Evolutionary conservation across 2,113 vertebrate genomes (phyloP).

Genomic region (Callipepla squamata): DNA sequence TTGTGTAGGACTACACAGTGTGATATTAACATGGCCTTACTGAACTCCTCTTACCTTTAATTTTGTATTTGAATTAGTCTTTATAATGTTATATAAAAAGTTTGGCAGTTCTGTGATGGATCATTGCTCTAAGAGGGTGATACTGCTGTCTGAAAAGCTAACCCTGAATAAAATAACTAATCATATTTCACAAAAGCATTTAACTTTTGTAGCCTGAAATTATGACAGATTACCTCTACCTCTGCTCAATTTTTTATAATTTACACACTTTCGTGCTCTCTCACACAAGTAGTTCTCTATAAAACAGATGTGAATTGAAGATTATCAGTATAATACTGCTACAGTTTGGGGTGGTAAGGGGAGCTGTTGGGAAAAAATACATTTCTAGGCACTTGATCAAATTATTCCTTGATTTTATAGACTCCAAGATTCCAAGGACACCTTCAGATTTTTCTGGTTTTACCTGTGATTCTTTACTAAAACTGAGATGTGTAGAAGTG

Average conservation of each 20-base stretch:
- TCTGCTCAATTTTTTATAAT: background rate
- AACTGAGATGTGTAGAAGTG: background rate
- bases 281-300: background rate
- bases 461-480: background rate
- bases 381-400: background rate
- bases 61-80: background rate
- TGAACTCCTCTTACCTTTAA: background rate
- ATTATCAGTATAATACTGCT: background rate
- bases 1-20: background rate
- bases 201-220: background rate
- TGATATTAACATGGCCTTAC: background rate
- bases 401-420: background rate
- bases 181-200: background rate
- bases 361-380: no score
- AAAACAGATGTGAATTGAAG: background rate
- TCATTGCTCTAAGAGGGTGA: accelerated
- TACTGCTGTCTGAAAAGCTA: background rate
- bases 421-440: background rate
- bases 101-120: background rate
- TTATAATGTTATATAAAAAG: background rate
- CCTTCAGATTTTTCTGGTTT: background rate
- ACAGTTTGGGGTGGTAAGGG: background rate
- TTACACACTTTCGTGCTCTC: background rate
- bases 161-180: background rate
- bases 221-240: background rate